These are phyloP conservation scores for Drosophila falleni DNA, from an alignment of 2,888 invertebrate species.

Conservation along the genomic window DNA sequence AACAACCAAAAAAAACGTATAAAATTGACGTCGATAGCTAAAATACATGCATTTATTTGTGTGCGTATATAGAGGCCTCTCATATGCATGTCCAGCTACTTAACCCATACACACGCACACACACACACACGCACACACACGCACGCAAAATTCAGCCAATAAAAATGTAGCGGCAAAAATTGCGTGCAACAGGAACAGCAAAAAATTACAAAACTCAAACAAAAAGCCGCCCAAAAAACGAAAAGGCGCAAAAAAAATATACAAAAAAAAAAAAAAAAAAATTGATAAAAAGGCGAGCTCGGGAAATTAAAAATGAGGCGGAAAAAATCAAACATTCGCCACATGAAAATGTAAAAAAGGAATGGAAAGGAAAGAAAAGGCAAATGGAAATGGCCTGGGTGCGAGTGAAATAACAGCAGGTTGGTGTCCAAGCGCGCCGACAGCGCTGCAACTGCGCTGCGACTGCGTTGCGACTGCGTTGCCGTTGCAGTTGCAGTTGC, in stretches of 20 bases:
- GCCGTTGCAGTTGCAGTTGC: slow-evolving; percentile 7
- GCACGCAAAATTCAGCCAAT: slow-evolving; percentile 83
- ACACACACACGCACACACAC: slow-evolving; percentile 17
- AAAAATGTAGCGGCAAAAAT: slow-evolving; percentile 85
- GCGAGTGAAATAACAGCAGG: slow-evolving; percentile 84
- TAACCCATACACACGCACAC: slow-evolving; percentile 59
- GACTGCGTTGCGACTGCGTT: slow-evolving; percentile 22
- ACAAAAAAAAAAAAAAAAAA: slow-evolving; percentile 17
- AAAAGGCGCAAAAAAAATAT: slow-evolving; percentile 53
- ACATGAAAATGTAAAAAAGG: slow-evolving; percentile 31
- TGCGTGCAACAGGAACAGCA: slow-evolving; percentile 75
- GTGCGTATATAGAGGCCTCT: slow-evolving; percentile 16
- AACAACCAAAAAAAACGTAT: slow-evolving; percentile 12
- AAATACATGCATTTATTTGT: slow-evolving; percentile 65
- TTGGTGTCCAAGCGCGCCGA: slow-evolving; percentile 42
- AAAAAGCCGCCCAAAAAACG: slow-evolving; percentile 66
- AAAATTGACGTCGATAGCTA: slow-evolving; percentile 64
- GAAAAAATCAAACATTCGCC: slow-evolving; percentile 65
- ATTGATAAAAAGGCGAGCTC: slow-evolving; percentile 1
- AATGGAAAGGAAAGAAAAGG: too few species aligned
- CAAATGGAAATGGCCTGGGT: slow-evolving; percentile 63
- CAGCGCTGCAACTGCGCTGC: slow-evolving; percentile 39
- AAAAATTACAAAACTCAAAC: slow-evolving; percentile 62
- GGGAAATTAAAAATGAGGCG: slow-evolving; percentile 47
- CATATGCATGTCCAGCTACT: slow-evolving; percentile 69